These are phyloP conservation scores for Pachyseris speciosa DNA, from an alignment of 64 coral and sea anemone species.

Conservation along the genomic window DNA sequence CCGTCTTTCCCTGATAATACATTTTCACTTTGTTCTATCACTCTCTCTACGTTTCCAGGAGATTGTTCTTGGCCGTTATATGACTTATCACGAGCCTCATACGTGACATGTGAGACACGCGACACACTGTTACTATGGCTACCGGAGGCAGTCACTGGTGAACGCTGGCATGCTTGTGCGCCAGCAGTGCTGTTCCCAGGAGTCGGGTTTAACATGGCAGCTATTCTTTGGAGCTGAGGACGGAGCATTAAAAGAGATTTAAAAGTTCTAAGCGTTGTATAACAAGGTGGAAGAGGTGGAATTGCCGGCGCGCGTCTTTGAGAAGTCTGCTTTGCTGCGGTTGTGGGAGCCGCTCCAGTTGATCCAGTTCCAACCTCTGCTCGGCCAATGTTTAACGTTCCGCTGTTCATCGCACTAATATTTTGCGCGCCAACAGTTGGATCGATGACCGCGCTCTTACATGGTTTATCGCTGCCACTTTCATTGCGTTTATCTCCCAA, in stretches of 20 bases:
- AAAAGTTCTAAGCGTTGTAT: constrained; percentile 75
- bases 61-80: neutral
- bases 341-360: neutral
- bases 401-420: neutral
- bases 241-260: constrained; percentile 45
- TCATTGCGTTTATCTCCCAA: neutral
- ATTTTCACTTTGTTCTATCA: neutral
- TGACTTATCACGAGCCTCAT: neutral
- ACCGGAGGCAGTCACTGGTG: neutral
- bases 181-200: neutral
- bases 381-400: neutral
- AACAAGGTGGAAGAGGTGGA: constrained; percentile 81
- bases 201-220: constrained; percentile 2
- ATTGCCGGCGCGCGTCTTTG: constrained; percentile 52
- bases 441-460: neutral
- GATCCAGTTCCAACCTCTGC: neutral
- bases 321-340: neutral
- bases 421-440: neutral
- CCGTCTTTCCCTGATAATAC: neutral
- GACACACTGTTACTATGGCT: neutral
- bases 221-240: constrained; percentile 52
- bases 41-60: neutral
- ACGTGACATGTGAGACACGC: neutral
- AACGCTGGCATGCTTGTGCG: neutral
- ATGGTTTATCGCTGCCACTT: neutral